Conservation (phyloP, 1,140 invertebrate genomes). For the Lepidostoma basale region DNA sequence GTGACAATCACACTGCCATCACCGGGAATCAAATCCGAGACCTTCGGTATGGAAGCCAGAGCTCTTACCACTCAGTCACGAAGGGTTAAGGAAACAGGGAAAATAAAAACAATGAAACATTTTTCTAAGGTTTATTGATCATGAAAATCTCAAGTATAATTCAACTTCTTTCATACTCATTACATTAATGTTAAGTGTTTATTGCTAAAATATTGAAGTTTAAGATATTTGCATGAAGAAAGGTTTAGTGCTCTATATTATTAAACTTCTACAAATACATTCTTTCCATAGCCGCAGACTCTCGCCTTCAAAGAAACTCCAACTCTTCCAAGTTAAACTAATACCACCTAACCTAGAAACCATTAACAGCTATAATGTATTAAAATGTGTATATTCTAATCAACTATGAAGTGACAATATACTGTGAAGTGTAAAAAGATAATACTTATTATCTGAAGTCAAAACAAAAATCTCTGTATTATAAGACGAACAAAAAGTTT, state of each 20-base stretch:
- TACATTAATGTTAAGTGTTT: background rate
- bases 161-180: background rate
- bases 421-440: background rate
- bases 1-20: background rate
- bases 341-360: conserved; percentile 1
- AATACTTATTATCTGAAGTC: background rate
- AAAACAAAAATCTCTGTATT: background rate
- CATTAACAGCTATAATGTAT: background rate
- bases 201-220: background rate
- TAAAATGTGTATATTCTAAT: background rate
- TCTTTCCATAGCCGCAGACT: background rate
- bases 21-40: too few relatives aligned
- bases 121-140: conserved; percentile 19
- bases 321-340: background rate
- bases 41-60: too few relatives aligned
- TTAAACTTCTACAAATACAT: conserved; percentile 19
- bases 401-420: background rate
- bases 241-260: background rate
- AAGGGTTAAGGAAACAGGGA: background rate
- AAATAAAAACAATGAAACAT: conserved; percentile 1
- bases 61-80: too few relatives aligned
- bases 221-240: background rate
- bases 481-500: background rate
- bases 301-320: background rate
- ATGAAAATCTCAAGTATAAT: background rate